These are phyloP conservation scores for Sesia bembeciformis DNA, from an alignment of 2,888 invertebrate species.

Conservation along the genomic window DNA sequence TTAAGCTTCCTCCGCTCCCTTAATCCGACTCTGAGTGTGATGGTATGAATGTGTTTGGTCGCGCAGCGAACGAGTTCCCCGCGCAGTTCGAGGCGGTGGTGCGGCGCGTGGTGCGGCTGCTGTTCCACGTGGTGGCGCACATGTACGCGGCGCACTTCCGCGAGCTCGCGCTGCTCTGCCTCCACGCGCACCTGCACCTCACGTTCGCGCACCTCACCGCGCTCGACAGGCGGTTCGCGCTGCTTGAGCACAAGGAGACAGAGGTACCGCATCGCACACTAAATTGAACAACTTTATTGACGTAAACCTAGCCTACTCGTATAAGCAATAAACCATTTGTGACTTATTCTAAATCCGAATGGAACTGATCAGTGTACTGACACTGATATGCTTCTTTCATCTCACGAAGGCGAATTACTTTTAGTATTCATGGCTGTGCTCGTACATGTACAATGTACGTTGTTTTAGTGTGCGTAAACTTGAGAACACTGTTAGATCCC, in stretches of 20 bases:
- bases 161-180: slow-evolving; percentile 92
- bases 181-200: slow-evolving; percentile 97
- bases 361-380: no score
- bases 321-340: no score
- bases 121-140: slow-evolving; percentile 99
- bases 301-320: no score
- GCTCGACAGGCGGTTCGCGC: slow-evolving; percentile 87
- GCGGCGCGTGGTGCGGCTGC: slow-evolving; percentile 95
- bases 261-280: slow-evolving; percentile 58
- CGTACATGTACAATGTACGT: no score
- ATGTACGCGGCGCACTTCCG: slow-evolving; percentile 98
- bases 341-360: no score
- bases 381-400: no score
- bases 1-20: no score
- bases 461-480: no score
- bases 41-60: slow-evolving; percentile 16
- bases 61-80: slow-evolving; percentile 92
- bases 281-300: not conserved
- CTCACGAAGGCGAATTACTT: no score
- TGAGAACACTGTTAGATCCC: no score
- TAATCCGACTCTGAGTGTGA: not conserved
- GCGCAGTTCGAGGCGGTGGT: slow-evolving; percentile 94
- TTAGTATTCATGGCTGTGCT: no score
- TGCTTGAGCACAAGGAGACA: slow-evolving; percentile 96
- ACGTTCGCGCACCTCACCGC: slow-evolving; percentile 97